These are phyloP conservation scores for Odocoileus virginianus DNA, from an alignment of 2,113 vertebrate species.

Conservation along the genomic window DNA sequence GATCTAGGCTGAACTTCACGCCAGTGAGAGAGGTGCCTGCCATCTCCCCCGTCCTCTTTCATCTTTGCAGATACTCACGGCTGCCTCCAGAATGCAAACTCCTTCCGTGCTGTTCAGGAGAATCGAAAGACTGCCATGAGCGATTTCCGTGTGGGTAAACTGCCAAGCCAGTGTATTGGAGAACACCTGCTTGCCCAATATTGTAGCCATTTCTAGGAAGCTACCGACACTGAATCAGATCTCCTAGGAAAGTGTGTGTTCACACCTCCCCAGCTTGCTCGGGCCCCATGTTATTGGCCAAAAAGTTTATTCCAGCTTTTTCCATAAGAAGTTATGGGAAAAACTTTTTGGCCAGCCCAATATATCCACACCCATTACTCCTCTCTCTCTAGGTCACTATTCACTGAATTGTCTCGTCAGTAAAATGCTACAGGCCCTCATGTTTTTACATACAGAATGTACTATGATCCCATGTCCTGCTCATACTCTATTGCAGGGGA, in stretches of 20 bases:
- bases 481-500: background rate
- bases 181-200: background rate
- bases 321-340: background rate
- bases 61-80: background rate
- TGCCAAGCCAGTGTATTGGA: background rate
- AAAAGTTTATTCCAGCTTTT: background rate
- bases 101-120: background rate
- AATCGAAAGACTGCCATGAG: background rate
- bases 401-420: background rate
- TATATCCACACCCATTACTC: rapidly evolving
- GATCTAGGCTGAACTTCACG: background rate
- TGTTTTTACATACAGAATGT: background rate
- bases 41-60: rapidly evolving
- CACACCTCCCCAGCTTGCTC: background rate
- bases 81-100: background rate
- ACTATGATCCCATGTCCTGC: background rate
- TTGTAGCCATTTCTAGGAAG: background rate
- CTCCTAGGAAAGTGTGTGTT: background rate
- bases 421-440: background rate
- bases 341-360: background rate
- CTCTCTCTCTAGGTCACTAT: background rate
- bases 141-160: rapidly evolving
- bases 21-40: background rate
- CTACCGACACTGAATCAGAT: background rate
- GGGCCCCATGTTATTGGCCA: rapidly evolving